Evolutionary conservation across 2,113 vertebrate genomes (phyloP), one percentile per base, ranked within the genome.

Genomic region (Mesocricetus auratus): DNA sequence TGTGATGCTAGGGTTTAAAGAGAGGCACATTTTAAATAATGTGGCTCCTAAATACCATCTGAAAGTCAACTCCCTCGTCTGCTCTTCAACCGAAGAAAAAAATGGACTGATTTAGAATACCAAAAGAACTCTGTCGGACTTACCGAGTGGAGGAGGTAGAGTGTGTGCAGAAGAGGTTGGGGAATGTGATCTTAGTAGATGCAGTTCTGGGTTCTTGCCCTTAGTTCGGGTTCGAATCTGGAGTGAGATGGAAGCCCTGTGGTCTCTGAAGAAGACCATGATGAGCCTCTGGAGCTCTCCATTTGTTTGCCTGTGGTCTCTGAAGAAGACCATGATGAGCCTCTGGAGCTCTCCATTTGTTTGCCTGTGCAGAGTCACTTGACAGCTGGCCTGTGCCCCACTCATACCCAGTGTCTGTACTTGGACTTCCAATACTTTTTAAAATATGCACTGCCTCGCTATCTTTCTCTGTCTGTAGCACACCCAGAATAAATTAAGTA

Each of bases 1-100:
- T 81, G 36, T 60, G 87, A 77, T 78, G 87, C 60, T n/a, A 92
- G 81, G 53, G 42, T 90, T 97, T 91, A 90, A 96, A 94, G 58
- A 95, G 89, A 95, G 91, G 60, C 93, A 5, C 62, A 22, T 81
- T 93, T 95, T 73, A 96, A 92, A 94, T 92, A 92, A 95, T 86
- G 79, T 90, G n/a, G 8, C 68, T 95, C 71, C 96, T 86, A 96
- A 98, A 97, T 97, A 74, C 62, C 77, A 89, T 92, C 77, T 96
- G 95, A 96, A 98, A 97, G 96, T 96, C 90, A 95, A 73, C 95
- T 96, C 85, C 88, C 77, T 95, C 89, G 31, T 94, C 39, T 95
- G 90, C 95, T 94, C 95, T 97, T 94, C 96, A 96, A 13, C 58
- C 94, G 90, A 94, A 96, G 90, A 92, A 75, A 95, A 50, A 93